These are phyloP conservation scores for Oncopodura yosiiana DNA, from an alignment of 1,140 invertebrate genomes.

Conservation along the genomic window DNA sequence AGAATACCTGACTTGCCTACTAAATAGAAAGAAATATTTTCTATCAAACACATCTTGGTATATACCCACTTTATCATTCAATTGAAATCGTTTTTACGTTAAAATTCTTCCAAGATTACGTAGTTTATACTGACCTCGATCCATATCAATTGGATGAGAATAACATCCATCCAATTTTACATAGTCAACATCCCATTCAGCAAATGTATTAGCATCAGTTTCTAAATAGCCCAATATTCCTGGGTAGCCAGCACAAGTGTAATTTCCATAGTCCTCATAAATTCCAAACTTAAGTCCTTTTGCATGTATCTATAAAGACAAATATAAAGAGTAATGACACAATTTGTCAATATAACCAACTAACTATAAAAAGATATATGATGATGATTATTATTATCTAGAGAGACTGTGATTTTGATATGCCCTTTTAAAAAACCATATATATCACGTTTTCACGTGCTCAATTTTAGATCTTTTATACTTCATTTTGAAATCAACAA, in stretches of 20 bases:
- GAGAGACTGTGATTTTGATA: background rate
- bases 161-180: constrained; percentile 95
- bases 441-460: background rate
- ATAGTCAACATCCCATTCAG: constrained; percentile 94
- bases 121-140: constrained; percentile 48
- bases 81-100: background rate
- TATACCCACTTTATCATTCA: no score
- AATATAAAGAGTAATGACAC: background rate
- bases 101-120: background rate
- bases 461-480: background rate
- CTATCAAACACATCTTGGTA: no score
- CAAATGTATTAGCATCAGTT: constrained; percentile 80
- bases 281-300: constrained; percentile 93
- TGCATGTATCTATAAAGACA: constrained; percentile 64
- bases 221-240: constrained; percentile 78
- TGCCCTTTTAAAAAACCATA: background rate
- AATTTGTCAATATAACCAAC: background rate
- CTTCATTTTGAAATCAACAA: no score
- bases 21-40: no score
- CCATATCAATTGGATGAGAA: constrained; percentile 70
- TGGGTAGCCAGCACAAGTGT: constrained; percentile 90
- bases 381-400: background rate
- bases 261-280: constrained; percentile 92
- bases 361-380: background rate
- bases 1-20: no score